phyloP scores from a whole-genome alignment of 2,113 vertebrate genomes.

The Stigmatopora argus region DNA sequence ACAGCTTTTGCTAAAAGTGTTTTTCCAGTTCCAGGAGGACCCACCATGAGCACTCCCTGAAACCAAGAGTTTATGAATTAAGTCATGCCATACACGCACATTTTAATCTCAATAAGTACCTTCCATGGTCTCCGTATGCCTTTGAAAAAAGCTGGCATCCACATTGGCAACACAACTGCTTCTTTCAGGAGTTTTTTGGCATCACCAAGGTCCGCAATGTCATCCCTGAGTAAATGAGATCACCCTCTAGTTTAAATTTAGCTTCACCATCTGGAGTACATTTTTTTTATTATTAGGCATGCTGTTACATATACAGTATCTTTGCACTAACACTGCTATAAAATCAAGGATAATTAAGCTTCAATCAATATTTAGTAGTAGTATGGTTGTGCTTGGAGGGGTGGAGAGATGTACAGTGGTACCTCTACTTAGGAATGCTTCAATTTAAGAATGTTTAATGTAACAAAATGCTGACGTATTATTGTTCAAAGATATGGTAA shows the following conservation, averaged over 20 bases:
- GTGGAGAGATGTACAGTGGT: too few species aligned
- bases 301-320: too few species aligned
- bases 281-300: too few species aligned
- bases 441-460: too few species aligned
- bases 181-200: slow-evolving; percentile 95
- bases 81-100: background rate
- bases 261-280: too few species aligned
- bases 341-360: too few species aligned
- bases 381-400: too few species aligned
- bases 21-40: slow-evolving; percentile 95
- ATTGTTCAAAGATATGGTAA: too few species aligned
- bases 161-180: slow-evolving; percentile 95
- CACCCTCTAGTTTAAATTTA: background rate
- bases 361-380: too few species aligned
- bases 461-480: too few species aligned
- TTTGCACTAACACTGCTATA: too few species aligned
- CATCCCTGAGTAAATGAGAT: slow-evolving; percentile 75
- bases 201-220: slow-evolving; percentile 92
- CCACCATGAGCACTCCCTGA: slow-evolving; percentile 96
- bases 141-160: slow-evolving; percentile 99
- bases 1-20: slow-evolving; percentile 96
- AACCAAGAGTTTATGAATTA: background rate
- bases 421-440: too few species aligned
- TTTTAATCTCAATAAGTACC: slow-evolving; percentile 41
- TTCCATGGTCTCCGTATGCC: slow-evolving; percentile 97